Evolutionary conservation across 1,140 invertebrate species (phyloP), one percentile per base, ranked within the genome.

Genomic region (Solenopsis invicta): DNA sequence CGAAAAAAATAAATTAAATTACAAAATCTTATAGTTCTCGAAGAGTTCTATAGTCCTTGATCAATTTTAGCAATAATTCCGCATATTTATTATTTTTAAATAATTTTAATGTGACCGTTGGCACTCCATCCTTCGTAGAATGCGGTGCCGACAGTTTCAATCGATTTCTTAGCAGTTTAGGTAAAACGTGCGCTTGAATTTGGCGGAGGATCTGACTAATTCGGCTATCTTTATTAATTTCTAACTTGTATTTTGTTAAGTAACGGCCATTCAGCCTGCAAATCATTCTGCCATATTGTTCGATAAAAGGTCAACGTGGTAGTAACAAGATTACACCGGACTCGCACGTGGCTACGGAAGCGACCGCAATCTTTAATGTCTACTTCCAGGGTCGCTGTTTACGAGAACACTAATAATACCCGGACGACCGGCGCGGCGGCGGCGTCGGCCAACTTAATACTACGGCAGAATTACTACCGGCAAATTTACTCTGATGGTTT

Each of bases 351-450:
- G 75, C 76, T 81, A 80, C 80, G 88, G 88, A 89, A 89, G 86
- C 88, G 71, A 88, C 62, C 77, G 78, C 71, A 88, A 88, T 88
- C 87, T 85, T 76, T 88, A 88, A 88, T 88, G 87, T 88, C 86
- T 88, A 88, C 86, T 88, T 88, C 87, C 87, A 86, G 77, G 48
- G 12, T 64, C 41, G 86, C 52, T 80, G 78, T 75, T 37, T 69
- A 88, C 10, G 75, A 76, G 82, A 59, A 67, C 82, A 74, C 75
- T 85, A 85, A 76, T 76, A 85, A 85, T 85, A 77, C 59, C 64
- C 82, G 29, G 29, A 48, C 67, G 50, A 71, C 48, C 48, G 64
- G 64, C 78, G 34, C 48, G 64, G 64, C 78, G 34, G 12, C 48
- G 34, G 77, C 64, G 21, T 34, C 34, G 64, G 59, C 41, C n/a